Evolutionary conservation across 2,888 invertebrate genomes (phyloP).

Genomic region (Pyrrhia umbra): DNA sequence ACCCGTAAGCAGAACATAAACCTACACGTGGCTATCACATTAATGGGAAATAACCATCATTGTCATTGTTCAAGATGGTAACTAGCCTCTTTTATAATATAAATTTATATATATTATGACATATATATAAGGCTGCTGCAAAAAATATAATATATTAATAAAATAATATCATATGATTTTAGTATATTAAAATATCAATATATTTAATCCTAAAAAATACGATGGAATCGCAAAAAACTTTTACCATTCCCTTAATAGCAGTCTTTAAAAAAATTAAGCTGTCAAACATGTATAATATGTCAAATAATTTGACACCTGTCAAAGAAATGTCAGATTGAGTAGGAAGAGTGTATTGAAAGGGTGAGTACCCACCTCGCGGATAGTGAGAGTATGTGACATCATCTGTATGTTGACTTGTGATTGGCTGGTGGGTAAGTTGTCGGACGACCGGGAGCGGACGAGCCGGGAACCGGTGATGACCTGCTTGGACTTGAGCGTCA

Average conservation of each 20-base stretch:
- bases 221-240: constrained; percentile 2
- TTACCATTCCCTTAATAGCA: constrained; percentile 40
- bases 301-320: constrained; percentile 46
- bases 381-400: constrained; percentile 98
- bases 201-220: constrained; percentile 15
- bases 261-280: constrained; percentile 37
- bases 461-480: constrained; percentile 94
- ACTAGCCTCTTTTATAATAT: constrained; percentile 33
- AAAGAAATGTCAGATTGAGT: constrained; percentile 47
- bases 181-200: constrained; percentile 55
- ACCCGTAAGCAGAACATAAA: constrained; percentile 62
- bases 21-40: constrained; percentile 40
- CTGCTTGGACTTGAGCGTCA: constrained; percentile 96
- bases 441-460: constrained; percentile 95
- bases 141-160: constrained; percentile 29
- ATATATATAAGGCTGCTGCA: constrained; percentile 27
- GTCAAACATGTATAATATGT: constrained; percentile 39
- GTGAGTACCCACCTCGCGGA: constrained; percentile 94
- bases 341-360: not conserved
- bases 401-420: constrained; percentile 98
- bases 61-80: not conserved
- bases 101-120: constrained; percentile 30
- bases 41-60: not conserved
- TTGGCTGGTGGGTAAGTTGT: constrained; percentile 97
- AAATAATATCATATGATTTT: constrained; percentile 44